Evolutionary conservation across 2,797 vertebrate species (phyloP), one percentile per base, ranked within the genome.

Genomic region (Tiaroga cobitis): DNA sequence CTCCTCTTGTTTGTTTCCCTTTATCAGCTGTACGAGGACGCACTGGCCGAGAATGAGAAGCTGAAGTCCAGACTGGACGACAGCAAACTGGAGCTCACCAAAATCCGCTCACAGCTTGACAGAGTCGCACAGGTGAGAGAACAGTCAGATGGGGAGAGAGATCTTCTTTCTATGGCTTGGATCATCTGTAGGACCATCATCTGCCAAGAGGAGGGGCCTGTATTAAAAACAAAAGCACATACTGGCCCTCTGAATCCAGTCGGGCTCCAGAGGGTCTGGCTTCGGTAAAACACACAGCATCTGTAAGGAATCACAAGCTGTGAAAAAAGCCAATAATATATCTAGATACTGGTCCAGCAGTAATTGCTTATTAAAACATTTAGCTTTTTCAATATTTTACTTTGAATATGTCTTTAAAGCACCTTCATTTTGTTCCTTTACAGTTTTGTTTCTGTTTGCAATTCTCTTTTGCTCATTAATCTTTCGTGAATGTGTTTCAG

Each of bases 1-100:
- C 68, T 11, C 56, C 46, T 80, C 10, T 68, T 82, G 46, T 78
- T 81, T 56, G 18, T 77, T 79, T 81, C 6, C 5, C 75, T 32
- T 72, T 85, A 69, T 26, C 91, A 98, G 98, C 94, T 99, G 79
- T 99, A 99, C 0, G 96, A 98, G 87, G 96, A 96, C 0, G 97
- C 98, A 75, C 91, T 98, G 91, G 94, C 95, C 0, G 98, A 99
- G 93, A 99, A 99, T 73, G 97, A 98, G 80, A 97, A 96, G 86
- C 95, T 99, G 72, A 99, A 99, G 92, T 95, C 96, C 41, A 96
- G 97, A 88, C 93, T 99, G 89, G 95, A 97, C 77, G 96, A 98
- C 91, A 97, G 97, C 88, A 98, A 98, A 90, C 93, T 96, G 9
- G 97, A 99, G 87, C 92, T 99, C 70, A 92, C 93, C 0, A 97